phyloP scores from a whole-genome alignment of 2,797 vertebrate genomes.

The Threskiornis aethiopicus region DNA sequence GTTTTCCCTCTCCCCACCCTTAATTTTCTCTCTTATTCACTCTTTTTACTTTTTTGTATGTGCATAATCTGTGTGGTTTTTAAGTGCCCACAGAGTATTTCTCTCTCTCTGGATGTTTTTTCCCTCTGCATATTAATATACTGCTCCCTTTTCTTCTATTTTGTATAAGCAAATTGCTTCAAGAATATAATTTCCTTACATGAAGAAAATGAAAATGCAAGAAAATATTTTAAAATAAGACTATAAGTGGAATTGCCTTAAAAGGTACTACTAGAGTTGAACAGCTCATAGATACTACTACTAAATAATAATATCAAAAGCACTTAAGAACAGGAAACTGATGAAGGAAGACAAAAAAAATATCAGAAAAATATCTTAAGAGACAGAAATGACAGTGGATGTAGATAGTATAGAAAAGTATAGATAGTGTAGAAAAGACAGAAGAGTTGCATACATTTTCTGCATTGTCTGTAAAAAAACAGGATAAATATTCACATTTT shows the following conservation, averaged over 20 bases:
- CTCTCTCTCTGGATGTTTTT: neutral
- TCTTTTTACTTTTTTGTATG: neutral
- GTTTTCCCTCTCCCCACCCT: neutral
- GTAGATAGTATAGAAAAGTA: neutral
- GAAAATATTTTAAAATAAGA: neutral
- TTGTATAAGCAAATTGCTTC: neutral
- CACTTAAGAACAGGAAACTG: neutral
- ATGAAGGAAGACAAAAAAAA: neutral
- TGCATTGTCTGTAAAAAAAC: neutral
- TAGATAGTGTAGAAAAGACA: neutral
- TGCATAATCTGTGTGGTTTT: accelerated
- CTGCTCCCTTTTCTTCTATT: neutral
- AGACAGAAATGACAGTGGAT: neutral
- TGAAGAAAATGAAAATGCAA: neutral
- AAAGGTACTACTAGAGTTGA: neutral
- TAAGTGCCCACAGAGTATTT: neutral
- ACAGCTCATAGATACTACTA: neutral
- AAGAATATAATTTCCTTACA: neutral
- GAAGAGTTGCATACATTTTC: accelerated
- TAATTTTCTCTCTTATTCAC: neutral
- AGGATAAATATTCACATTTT: neutral
- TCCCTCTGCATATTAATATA: neutral
- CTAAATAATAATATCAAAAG: neutral
- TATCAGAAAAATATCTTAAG: neutral
- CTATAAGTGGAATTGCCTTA: neutral